Evolutionary conservation across 2,797 vertebrate species (phyloP).

Genomic region (Phataginus tetradactyla): DNA sequence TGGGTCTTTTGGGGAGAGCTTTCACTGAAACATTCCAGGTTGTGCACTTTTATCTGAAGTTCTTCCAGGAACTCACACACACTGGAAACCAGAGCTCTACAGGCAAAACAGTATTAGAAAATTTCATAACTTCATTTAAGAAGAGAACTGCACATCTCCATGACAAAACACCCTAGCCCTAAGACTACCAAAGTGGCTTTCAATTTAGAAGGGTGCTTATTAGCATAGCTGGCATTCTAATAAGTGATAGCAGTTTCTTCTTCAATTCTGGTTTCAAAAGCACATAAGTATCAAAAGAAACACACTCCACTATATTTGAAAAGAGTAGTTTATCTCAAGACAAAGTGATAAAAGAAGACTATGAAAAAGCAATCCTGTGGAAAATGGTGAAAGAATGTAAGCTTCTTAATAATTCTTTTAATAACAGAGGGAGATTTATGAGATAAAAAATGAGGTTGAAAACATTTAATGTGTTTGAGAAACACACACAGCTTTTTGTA

Average conservation of each 20-base stretch:
- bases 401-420: neutral
- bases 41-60: neutral
- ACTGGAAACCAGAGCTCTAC: neutral
- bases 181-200: neutral
- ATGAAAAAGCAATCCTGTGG: neutral
- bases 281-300: neutral
- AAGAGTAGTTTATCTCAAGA: neutral
- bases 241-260: neutral
- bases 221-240: neutral
- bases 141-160: neutral
- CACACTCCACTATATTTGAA: neutral
- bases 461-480: neutral
- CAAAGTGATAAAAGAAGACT: neutral
- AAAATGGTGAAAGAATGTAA: neutral
- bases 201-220: neutral
- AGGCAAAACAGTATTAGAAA: neutral
- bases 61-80: neutral
- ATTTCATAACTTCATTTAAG: neutral
- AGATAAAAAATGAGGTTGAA: neutral
- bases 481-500: neutral
- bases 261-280: neutral
- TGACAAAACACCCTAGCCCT: neutral
- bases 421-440: neutral
- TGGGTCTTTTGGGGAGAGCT: neutral
- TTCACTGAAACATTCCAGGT: neutral